Conservation (phyloP, 2,113 vertebrate genomes). For the Oceanites oceanicus region DNA sequence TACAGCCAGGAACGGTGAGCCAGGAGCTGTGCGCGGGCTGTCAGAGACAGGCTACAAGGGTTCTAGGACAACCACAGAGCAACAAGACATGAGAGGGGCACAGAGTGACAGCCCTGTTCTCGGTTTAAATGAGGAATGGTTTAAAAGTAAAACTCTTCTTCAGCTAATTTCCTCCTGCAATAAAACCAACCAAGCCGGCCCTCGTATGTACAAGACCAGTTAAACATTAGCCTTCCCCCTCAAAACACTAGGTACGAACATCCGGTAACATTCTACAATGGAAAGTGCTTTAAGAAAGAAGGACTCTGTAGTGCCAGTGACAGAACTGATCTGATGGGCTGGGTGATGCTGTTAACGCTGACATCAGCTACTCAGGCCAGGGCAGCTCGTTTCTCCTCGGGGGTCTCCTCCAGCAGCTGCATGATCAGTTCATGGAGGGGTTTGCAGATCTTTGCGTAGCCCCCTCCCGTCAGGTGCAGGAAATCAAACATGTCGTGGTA, state of each 20-base stretch:
- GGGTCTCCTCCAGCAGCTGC: conserved; percentile 95
- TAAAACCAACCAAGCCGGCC: conserved; percentile 63
- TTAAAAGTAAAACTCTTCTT: conserved; percentile 69
- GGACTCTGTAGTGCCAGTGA: conserved; percentile 81
- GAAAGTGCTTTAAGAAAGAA: conserved; percentile 81
- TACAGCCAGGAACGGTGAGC: background rate
- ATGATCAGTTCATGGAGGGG: conserved; percentile 96
- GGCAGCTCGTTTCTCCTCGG: conserved; percentile 89
- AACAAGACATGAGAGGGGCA: conserved; percentile 48
- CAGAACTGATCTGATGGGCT: conserved; percentile 74
- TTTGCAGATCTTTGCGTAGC: conserved; percentile 87
- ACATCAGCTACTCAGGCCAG: conserved; percentile 80
- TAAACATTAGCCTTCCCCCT: conserved; percentile 71
- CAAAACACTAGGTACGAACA: conserved; percentile 73
- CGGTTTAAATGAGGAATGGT: conserved; percentile 60
- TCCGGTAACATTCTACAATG: conserved; percentile 76
- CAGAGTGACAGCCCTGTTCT: conserved; percentile 62
- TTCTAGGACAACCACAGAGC: conserved; percentile 63
- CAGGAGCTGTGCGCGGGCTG: conserved; percentile 21
- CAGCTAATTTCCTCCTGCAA: conserved; percentile 65
- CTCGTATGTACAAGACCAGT: conserved; percentile 48
- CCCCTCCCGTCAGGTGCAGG: conserved; percentile 91
- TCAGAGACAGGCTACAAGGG: background rate
- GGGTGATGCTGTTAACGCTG: conserved; percentile 45
- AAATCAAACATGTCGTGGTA: conserved; percentile 97